A percentile compares a stretch with the other conserved stretches of the same genome.
These are phyloP conservation scores for Perca fluviatilis DNA, from an alignment of 2,113 vertebrate species.

Conservation along the genomic window DNA sequence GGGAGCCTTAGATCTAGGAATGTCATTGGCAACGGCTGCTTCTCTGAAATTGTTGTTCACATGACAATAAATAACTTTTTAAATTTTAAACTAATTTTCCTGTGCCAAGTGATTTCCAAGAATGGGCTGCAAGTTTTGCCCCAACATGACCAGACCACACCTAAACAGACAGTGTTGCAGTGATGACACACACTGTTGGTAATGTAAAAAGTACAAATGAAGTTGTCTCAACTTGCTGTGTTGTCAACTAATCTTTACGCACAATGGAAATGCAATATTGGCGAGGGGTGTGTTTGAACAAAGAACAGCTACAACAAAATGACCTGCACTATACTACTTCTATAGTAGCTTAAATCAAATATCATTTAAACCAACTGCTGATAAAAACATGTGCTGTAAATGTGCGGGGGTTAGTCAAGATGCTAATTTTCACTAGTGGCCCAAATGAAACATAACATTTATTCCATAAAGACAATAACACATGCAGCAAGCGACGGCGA, in stretches of 20 bases:
- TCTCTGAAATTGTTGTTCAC: no score
- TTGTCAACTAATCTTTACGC: neutral
- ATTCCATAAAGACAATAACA: no score
- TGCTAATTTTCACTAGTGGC: neutral
- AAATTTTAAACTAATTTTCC: neutral
- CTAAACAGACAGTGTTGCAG: conserved; percentile 11
- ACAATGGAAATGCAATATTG: neutral
- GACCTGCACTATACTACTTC: neutral
- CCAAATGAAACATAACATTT: neutral
- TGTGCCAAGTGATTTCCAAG: neutral
- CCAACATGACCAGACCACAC: neutral
- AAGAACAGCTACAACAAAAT: neutral
- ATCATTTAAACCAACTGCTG: neutral
- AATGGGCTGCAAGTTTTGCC: neutral
- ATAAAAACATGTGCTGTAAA: neutral
- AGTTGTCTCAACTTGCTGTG: neutral
- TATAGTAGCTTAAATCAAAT: neutral
- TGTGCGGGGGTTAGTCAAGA: neutral
- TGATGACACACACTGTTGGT: neutral
- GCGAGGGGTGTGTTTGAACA: neutral
- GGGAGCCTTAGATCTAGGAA: no score
- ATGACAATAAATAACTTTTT: no score
- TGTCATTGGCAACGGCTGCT: no score
- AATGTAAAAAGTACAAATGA: neutral
- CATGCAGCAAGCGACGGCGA: no score